Percentiles rank a stretch among this genome's conserved stretches.
Evolutionary conservation across 2,113 vertebrate genomes (phyloP).

Genomic region (Egretta garzetta): DNA sequence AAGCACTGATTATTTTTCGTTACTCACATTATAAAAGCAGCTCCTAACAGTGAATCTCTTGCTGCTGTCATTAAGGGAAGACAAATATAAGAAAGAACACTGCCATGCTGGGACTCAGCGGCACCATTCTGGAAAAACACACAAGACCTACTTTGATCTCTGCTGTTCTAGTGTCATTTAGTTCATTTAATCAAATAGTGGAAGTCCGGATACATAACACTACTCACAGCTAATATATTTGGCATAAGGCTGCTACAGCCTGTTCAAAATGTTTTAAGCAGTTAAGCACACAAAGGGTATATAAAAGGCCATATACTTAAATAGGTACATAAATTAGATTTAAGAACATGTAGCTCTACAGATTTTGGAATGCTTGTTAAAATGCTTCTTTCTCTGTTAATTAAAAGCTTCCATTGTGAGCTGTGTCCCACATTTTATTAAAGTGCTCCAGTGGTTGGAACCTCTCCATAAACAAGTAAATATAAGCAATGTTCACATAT

Average conservation of each 20-base stretch:
- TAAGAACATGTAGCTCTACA: not conserved
- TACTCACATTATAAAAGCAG: not conserved
- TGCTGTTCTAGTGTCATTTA: not conserved
- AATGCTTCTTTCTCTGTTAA: conserved; percentile 20
- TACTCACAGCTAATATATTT: not conserved
- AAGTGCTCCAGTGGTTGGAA: not conserved
- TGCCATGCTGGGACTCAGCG: not conserved
- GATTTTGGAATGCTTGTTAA: conserved; percentile 17
- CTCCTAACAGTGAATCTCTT: not conserved
- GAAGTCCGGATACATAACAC: not conserved
- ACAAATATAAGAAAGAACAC: not conserved
- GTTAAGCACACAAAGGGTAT: conserved; percentile 5
- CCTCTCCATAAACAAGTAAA: not conserved
- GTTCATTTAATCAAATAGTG: conserved; percentile 5
- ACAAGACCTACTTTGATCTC: not conserved
- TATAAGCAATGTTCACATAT: not conserved
- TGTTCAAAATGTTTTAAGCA: conserved; percentile 17
- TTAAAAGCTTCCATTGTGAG: conserved; percentile 19
- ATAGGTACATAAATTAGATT: not conserved
- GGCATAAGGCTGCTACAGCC: not conserved
- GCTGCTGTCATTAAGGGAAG: not conserved
- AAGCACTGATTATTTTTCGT: not conserved
- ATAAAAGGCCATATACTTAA: not conserved
- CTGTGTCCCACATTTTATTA: not conserved
- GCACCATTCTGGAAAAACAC: not conserved